These are phyloP conservation scores for Merops nubicus DNA, from an alignment of 2,113 vertebrate species.

Conservation along the genomic window DNA sequence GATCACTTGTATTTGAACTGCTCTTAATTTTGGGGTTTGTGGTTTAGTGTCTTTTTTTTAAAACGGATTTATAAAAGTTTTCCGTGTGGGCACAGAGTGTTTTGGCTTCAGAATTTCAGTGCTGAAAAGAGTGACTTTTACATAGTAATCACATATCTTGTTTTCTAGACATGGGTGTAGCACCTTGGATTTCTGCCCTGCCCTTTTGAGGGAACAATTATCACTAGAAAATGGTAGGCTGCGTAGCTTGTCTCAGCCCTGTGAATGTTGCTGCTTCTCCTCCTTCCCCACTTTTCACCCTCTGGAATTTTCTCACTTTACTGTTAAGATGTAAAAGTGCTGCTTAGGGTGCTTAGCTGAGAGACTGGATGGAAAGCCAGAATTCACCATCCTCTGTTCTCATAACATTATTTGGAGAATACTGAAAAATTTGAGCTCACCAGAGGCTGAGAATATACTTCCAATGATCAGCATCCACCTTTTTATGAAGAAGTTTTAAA, in stretches of 20 bases:
- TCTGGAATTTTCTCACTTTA: background rate
- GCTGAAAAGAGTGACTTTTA: background rate
- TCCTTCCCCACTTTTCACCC: rapidly evolving
- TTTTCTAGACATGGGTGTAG: background rate
- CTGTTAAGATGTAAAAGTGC: background rate
- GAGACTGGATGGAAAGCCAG: background rate
- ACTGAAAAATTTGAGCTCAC: background rate
- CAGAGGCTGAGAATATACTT: background rate
- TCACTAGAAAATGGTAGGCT: background rate
- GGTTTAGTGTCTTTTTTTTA: background rate
- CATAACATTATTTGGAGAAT: background rate
- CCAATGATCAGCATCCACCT: background rate
- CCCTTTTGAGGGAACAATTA: background rate
- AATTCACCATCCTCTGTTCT: background rate
- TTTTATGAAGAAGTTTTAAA: background rate
- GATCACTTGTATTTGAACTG: background rate
- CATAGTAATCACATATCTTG: background rate
- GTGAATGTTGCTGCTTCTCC: rapidly evolving
- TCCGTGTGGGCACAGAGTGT: background rate
- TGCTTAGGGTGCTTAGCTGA: background rate
- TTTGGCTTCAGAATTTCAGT: background rate
- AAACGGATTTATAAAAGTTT: background rate
- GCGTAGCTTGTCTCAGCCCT: background rate
- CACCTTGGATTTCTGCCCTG: background rate
- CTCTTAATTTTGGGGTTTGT: background rate